Conservation (phyloP, 2,797 vertebrate species). For the Chloroceryle amazona region DNA sequence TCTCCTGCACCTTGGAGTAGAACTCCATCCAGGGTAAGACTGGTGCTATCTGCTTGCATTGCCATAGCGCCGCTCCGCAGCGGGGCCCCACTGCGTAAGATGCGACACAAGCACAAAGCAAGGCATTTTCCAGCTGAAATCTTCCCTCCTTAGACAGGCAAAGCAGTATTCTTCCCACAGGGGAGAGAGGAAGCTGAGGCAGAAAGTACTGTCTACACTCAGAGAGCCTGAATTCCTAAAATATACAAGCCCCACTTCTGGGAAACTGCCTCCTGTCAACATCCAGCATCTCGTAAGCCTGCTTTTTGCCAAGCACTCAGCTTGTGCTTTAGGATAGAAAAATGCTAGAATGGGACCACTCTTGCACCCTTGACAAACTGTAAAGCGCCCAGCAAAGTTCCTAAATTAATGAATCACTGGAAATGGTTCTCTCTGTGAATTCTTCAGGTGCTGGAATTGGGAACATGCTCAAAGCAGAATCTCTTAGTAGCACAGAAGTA, state of each 20-base stretch:
- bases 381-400: not conserved
- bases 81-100: not conserved
- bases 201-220: not conserved
- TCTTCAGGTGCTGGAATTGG: constrained; percentile 18
- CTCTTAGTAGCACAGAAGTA: not conserved
- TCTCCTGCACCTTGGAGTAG: not conserved
- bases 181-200: not conserved
- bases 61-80: not conserved
- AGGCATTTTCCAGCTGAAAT: not conserved
- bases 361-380: not conserved
- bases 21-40: not conserved
- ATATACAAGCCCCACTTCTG: not conserved
- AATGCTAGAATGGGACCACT: not conserved
- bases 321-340: not conserved
- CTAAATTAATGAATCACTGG: not conserved
- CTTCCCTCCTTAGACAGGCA: not conserved
- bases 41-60: not conserved
- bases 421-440: not conserved
- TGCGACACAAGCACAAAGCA: not conserved
- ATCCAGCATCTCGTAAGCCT: not conserved
- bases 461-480: not conserved
- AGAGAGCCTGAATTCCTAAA: not conserved
- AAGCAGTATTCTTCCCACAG: not conserved
- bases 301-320: not conserved
- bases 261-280: not conserved